Base-by-base conservation (phyloP, 2,888 invertebrate species). In the Cartodere bifasciata region DNA sequence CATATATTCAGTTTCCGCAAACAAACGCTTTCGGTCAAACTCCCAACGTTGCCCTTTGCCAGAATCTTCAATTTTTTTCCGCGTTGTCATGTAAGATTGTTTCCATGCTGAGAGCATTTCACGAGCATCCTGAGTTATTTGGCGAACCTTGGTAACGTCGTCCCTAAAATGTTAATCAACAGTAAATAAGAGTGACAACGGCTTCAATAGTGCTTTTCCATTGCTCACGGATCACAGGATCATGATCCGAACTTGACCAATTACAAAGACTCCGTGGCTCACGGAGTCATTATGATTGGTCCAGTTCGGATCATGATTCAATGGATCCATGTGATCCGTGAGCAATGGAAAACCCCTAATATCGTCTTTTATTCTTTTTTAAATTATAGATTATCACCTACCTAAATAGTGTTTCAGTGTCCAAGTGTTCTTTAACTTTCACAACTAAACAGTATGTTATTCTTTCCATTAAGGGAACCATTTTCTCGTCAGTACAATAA, bases 41-140 rank as follows among this genome's bases (percentile, higher is more conserved):
- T 92, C 91, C 92, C 92, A 92, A 6, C 92, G 70, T 3, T 76
- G 70, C 14, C 85, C 85, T 42, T 85, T 83, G 0, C 85, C 88
- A 2, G 85, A 81, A 10, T 75, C 58, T 57, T 92, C 92, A 38
- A 92, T 92, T 45, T 75, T 75, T n/a, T 76, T 70, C 7, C 92
- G 67, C 3, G 81, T 84, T 24, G 76, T 67, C 50, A 78, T 66
- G 56, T 91, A 92, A 1, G 77, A 64, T 0, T 62, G 53, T 48
- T 83, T 80, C 86, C 87, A 88, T 23, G 64, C 64, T 31, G 69
- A 68, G 60, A 87, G 62, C 67, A 86, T 78, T 31, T 64, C 63
- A 40, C 71, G 70, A 0, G 79, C 79, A 14, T 73, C 65, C 4
- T 62, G 53, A 1, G 72, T 68, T 37, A 45, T 32, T 15, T 32